Conservation (phyloP, 2,113 vertebrate genomes). For the Desmodus rotundus region DNA sequence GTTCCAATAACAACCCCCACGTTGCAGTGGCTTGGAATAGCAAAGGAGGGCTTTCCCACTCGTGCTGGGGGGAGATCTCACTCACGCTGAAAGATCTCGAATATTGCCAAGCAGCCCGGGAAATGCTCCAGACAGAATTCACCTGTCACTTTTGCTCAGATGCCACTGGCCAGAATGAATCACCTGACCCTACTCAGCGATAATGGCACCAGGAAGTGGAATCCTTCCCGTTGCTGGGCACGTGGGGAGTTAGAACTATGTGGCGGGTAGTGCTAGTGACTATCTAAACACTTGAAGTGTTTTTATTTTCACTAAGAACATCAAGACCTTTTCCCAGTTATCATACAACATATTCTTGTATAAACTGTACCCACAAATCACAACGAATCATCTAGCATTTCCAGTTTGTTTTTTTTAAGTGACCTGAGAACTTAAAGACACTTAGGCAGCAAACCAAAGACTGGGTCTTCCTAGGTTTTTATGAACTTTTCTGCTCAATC, state of each 20-base stretch:
- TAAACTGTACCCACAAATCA: not conserved
- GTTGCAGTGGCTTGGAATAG: not conserved
- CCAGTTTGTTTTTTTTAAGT: not conserved
- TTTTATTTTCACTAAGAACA: not conserved
- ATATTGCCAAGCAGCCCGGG: not conserved
- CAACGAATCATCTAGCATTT: not conserved
- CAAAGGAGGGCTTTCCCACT: not conserved
- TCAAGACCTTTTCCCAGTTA: not conserved
- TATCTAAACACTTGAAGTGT: not conserved
- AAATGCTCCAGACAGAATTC: not conserved
- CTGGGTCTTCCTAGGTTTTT: not conserved
- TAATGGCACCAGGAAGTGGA: not conserved
- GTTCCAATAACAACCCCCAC: not conserved
- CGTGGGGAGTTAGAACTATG: not conserved
- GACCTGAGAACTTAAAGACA: not conserved
- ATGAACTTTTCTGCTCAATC: not conserved
- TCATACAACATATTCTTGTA: not conserved
- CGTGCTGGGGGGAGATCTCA: not conserved
- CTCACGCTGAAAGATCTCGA: not conserved
- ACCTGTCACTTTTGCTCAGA: not conserved
- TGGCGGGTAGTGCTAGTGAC: not conserved
- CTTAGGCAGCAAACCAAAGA: not conserved
- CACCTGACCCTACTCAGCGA: not conserved
- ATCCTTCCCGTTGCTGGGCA: not conserved
- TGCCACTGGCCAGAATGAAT: not conserved